Evolutionary conservation across 2,797 vertebrate species (phyloP).

Genomic region (Lagodon rhomboides): DNA sequence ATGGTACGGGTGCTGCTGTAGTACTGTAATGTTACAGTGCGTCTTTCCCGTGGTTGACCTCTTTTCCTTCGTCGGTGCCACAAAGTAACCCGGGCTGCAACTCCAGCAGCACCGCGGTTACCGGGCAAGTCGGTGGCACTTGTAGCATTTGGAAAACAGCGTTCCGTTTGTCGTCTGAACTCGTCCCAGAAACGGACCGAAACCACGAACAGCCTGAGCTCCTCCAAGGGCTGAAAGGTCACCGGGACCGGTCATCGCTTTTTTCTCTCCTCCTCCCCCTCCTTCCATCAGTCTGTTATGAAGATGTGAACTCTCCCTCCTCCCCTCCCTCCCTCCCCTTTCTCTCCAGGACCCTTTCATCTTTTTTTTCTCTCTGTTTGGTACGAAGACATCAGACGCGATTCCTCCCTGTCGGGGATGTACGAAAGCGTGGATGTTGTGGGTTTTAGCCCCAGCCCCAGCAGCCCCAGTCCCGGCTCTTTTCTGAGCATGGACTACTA

Average conservation of each 20-base stretch:
- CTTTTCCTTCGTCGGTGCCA: not conserved
- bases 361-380: slow-evolving; percentile 15
- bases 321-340: slow-evolving; percentile 36
- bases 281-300: slow-evolving; percentile 54
- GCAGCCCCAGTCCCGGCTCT: slow-evolving; percentile 72
- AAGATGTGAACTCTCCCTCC: slow-evolving; percentile 75
- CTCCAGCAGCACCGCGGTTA: not conserved
- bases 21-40: not conserved
- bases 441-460: slow-evolving; percentile 71
- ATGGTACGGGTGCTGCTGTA: not conserved
- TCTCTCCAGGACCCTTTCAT: slow-evolving; percentile 55
- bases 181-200: not conserved
- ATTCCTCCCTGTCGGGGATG: slow-evolving; percentile 61
- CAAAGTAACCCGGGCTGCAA: not conserved
- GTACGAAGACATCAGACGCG: slow-evolving; percentile 53
- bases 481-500: slow-evolving; percentile 82
- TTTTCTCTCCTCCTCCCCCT: slow-evolving; percentile 9
- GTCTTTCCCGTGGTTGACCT: not conserved
- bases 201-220: not conserved
- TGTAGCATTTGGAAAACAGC: slow-evolving; percentile 28
- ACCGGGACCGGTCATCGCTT: slow-evolving; percentile 48
- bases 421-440: slow-evolving; percentile 80
- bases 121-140: slow-evolving; percentile 30
- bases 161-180: not conserved
- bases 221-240: slow-evolving; percentile 62